Conservation (phyloP, 1,140 invertebrate species). For the Drosophila quadrilineata region DNA sequence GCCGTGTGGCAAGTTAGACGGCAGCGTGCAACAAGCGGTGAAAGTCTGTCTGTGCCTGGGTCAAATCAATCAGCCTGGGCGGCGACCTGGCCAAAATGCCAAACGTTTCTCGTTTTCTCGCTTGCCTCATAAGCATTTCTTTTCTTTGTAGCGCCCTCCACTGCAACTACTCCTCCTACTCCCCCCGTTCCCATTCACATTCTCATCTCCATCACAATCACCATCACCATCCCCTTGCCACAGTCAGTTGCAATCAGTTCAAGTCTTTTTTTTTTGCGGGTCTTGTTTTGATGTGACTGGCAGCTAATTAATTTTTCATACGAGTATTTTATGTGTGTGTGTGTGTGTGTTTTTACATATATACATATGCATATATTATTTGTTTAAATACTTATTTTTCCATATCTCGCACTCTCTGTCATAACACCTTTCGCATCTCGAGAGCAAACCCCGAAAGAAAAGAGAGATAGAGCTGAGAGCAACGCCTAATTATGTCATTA, state of each 20-base stretch:
- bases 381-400: neutral
- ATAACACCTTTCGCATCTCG: conserved; percentile 45
- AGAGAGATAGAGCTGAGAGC: too few relatives aligned
- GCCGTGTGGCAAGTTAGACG: neutral
- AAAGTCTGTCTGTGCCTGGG: conserved; percentile 47
- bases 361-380: neutral
- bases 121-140: neutral
- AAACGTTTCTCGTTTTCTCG: conserved; percentile 21
- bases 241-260: neutral
- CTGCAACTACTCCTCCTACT: too few relatives aligned
- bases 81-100: conserved; percentile 51
- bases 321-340: neutral
- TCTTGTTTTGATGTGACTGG: conserved; percentile 15
- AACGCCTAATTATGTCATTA: conserved; percentile 70
- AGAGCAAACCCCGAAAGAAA: conserved; percentile 27
- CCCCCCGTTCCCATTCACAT: too few relatives aligned
- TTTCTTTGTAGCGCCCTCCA: too few relatives aligned
- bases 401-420: neutral
- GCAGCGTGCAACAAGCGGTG: conserved; percentile 15
- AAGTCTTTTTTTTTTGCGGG: neutral
- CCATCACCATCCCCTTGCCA: too few relatives aligned
- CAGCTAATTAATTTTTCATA: conserved; percentile 39
- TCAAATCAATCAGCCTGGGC: conserved; percentile 70
- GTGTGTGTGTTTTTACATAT: neutral
- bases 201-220: too few relatives aligned